Evolutionary conservation across 2,888 invertebrate genomes (phyloP).

Genomic region (Drosophila tripunctata): DNA sequence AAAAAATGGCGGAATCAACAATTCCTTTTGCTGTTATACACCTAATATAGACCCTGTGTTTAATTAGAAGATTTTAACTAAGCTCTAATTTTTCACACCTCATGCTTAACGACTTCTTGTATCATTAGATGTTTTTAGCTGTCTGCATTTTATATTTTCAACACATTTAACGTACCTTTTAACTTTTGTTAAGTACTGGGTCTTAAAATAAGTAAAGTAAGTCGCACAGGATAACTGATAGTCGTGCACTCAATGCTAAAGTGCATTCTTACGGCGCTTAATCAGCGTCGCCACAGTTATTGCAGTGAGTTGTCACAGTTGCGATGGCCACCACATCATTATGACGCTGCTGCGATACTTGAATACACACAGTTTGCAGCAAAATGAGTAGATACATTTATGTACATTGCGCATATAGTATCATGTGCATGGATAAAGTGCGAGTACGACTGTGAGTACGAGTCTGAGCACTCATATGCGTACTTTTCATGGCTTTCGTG

Average conservation of each 20-base stretch:
- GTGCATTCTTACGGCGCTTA: conserved; percentile 26
- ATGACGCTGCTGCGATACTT: conserved; percentile 46
- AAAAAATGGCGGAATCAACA: background rate
- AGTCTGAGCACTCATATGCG: background rate
- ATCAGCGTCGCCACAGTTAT: conserved; percentile 45
- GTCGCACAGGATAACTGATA: conserved; percentile 7
- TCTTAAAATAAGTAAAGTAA: background rate
- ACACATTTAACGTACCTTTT: too few relatives aligned
- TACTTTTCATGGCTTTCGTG: conserved; percentile 37
- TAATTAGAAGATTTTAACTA: too few relatives aligned
- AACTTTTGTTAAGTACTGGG: too few relatives aligned
- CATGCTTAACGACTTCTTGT: too few relatives aligned
- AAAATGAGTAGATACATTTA: conserved; percentile 11
- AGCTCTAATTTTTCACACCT: too few relatives aligned
- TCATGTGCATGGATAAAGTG: conserved; percentile 7
- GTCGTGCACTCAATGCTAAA: background rate
- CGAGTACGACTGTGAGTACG: too few relatives aligned
- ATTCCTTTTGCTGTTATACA: too few relatives aligned
- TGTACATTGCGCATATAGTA: conserved; percentile 3
- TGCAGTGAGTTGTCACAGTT: conserved; percentile 35
- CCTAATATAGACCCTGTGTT: too few relatives aligned
- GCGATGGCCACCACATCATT: conserved; percentile 50
- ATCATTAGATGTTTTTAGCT: too few relatives aligned
- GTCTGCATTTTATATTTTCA: too few relatives aligned
- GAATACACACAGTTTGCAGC: conserved; percentile 17